phyloP scores from a whole-genome alignment of 1,140 invertebrate species.

The Phymastichus coffea region DNA sequence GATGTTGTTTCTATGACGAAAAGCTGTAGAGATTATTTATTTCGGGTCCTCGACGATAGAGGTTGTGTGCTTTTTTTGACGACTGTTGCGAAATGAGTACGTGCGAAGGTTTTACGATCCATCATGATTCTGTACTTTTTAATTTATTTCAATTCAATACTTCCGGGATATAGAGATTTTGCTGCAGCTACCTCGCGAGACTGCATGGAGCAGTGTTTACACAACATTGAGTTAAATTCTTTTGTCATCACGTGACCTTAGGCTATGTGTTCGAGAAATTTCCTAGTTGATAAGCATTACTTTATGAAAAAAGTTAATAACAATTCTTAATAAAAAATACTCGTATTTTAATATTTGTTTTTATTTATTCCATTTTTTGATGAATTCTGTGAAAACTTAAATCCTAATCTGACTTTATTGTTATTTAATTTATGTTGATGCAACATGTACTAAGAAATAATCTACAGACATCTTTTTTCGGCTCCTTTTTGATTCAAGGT shows the following conservation, averaged over 20 bases:
- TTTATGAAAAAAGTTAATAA: slow-evolving; percentile 20
- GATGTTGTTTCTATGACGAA: background rate
- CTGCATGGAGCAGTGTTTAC: background rate
- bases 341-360: slow-evolving; percentile 8
- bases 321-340: slow-evolving; percentile 24
- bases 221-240: slow-evolving; percentile 11
- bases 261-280: slow-evolving; percentile 26
- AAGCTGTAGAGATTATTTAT: background rate
- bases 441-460: background rate
- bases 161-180: slow-evolving; percentile 1
- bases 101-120: no score
- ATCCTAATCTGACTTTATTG: background rate
- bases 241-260: slow-evolving; percentile 24
- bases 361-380: background rate
- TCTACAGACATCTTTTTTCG: background rate
- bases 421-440: no score
- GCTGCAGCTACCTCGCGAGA: slow-evolving; percentile 2
- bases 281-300: slow-evolving; percentile 21
- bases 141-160: slow-evolving; percentile 23
- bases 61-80: slow-evolving; percentile 4
- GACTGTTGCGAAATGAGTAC: no score
- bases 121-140: slow-evolving; percentile 15
- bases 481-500: no score
- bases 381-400: background rate
- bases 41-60: no score